phyloP scores from a whole-genome alignment of 2,113 vertebrate species.

The Solea solea region DNA sequence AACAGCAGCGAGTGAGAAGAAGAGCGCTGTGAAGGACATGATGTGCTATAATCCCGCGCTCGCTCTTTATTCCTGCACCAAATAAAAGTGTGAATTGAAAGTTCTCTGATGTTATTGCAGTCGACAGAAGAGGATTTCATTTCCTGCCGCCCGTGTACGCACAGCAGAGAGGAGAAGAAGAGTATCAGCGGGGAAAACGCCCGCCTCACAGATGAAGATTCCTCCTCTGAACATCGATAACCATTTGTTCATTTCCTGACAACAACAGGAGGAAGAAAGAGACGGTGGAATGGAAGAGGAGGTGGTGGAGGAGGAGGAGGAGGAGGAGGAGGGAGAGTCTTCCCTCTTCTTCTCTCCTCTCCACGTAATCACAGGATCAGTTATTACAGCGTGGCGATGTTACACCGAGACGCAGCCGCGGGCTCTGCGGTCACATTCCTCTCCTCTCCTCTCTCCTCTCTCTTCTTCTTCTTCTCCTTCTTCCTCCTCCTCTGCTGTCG shows the following conservation, averaged over 20 bases:
- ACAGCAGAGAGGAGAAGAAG: conserved; percentile 79
- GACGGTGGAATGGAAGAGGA: conserved; percentile 82
- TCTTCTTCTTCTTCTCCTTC: conserved; percentile 88
- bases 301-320: conserved; percentile 68
- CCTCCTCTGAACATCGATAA: conserved; percentile 93
- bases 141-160: conserved; percentile 87
- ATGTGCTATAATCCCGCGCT: conserved; percentile 27
- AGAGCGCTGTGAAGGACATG: no score
- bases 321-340: conserved; percentile 60
- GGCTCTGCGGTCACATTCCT: conserved; percentile 86
- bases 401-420: conserved; percentile 75
- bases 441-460: conserved; percentile 84
- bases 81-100: conserved; percentile 80
- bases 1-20: no score
- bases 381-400: conserved; percentile 86
- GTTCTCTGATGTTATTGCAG: conserved; percentile 75
- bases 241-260: conserved; percentile 99
- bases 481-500: conserved; percentile 82
- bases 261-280: conserved; percentile 89
- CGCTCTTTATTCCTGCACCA: conserved; percentile 23
- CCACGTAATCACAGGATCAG: conserved; percentile 94
- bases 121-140: conserved; percentile 89
- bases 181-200: conserved; percentile 94
- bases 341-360: conserved; percentile 63
- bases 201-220: conserved; percentile 90